A percentile compares a stretch with the other conserved stretches of the same genome.
These are phyloP conservation scores for Sebastes umbrosus DNA, from an alignment of 2,797 vertebrate genomes.

Conservation along the genomic window DNA sequence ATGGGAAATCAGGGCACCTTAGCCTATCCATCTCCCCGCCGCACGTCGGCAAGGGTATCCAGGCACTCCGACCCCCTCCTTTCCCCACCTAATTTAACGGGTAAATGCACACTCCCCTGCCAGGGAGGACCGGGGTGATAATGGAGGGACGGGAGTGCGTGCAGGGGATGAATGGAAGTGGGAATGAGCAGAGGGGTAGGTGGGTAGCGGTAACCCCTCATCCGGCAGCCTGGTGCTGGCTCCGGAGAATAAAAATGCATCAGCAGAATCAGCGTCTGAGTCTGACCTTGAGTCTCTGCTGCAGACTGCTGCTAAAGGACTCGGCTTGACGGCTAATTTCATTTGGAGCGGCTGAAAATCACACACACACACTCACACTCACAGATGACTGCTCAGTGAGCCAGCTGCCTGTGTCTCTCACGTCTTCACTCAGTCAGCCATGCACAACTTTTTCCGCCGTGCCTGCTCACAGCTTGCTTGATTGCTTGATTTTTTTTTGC, in stretches of 20 bases:
- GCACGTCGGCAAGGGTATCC: slow-evolving; percentile 55
- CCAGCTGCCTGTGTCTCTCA: slow-evolving; percentile 61
- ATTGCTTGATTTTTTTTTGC: background rate
- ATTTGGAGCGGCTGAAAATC: slow-evolving; percentile 62
- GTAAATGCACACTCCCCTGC: slow-evolving; percentile 70
- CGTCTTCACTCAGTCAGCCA: slow-evolving; percentile 40
- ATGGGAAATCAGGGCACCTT: slow-evolving; percentile 73
- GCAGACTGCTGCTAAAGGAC: slow-evolving; percentile 68
- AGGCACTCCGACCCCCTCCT: slow-evolving; percentile 33
- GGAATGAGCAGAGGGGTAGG: slow-evolving; percentile 22
- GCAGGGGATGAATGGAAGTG: slow-evolving; percentile 34
- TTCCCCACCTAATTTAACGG: slow-evolving; percentile 75
- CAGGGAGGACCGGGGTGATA: slow-evolving; percentile 57
- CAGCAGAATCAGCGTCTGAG: slow-evolving; percentile 66
- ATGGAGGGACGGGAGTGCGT: slow-evolving; percentile 52
- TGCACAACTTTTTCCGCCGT: slow-evolving; percentile 38
- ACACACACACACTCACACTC: slow-evolving; percentile 22
- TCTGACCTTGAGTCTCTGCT: slow-evolving; percentile 75
- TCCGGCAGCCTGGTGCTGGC: slow-evolving; percentile 39
- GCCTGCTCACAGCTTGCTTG: slow-evolving; percentile 5
- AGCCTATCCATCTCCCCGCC: slow-evolving; percentile 59
- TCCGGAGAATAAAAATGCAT: slow-evolving; percentile 64
- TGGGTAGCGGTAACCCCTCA: slow-evolving; percentile 45
- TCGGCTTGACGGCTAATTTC: slow-evolving; percentile 71
- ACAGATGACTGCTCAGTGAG: slow-evolving; percentile 57